Evolutionary conservation across 2,113 vertebrate species (phyloP).

Genomic region (Tetrao urogallus): DNA sequence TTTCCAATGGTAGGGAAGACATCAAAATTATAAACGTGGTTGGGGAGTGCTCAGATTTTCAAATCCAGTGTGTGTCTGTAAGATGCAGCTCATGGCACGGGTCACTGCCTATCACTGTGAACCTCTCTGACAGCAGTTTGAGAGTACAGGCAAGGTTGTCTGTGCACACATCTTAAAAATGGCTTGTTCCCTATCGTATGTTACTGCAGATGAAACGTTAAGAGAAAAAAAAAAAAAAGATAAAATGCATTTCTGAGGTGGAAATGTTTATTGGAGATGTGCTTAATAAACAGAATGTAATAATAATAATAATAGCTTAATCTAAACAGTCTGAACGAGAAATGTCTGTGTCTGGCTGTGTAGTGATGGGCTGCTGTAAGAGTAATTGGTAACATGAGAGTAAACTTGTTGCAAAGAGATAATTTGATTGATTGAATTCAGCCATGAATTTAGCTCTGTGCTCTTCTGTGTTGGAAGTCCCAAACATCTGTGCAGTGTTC

Average conservation of each 20-base stretch:
- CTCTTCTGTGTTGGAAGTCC: not conserved
- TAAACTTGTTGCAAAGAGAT: not conserved
- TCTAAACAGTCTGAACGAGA: not conserved
- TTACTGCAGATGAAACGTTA: not conserved
- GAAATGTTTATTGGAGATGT: not conserved
- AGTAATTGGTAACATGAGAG: not conserved
- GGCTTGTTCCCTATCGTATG: not conserved
- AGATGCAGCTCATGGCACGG: rapidly evolving
- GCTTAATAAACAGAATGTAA: not conserved
- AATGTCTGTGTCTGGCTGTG: not conserved
- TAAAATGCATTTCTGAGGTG: not conserved
- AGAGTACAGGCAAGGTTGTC: not conserved
- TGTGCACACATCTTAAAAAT: not conserved
- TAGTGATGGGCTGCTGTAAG: not conserved
- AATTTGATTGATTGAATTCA: not conserved
- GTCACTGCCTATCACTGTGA: not conserved
- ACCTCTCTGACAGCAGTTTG: not conserved
- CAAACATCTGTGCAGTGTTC: not conserved
- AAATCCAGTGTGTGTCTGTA: rapidly evolving
- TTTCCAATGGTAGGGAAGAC: not conserved
- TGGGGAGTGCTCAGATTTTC: not conserved
- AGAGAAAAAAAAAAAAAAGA: not conserved
- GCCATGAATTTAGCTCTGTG: not conserved
- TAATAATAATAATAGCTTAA: not conserved
- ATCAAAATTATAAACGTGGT: not conserved